Conservation (phyloP, 2,888 invertebrate genomes). For the Acleris literana region DNA sequence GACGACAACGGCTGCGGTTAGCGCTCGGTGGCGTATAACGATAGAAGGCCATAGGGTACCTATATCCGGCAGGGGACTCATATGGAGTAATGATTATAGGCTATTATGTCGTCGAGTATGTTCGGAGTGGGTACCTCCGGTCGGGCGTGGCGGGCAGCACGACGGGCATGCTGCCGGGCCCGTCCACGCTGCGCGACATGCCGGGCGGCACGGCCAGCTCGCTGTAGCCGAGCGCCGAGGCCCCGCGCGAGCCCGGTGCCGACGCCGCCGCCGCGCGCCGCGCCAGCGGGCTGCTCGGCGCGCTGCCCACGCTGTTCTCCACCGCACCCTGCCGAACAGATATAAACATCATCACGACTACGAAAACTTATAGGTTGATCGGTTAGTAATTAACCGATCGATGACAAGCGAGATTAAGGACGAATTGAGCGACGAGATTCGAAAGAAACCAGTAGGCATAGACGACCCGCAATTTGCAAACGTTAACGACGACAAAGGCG, state of each 20-base stretch:
- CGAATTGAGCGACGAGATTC: too few relatives aligned
- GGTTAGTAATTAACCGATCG: too few relatives aligned
- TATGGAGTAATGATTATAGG: too few relatives aligned
- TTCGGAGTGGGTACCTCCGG: conserved; percentile 68
- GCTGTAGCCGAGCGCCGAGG: conserved; percentile 72
- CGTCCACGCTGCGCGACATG: conserved; percentile 85
- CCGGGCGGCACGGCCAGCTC: conserved; percentile 58
- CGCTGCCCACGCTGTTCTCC: conserved; percentile 85
- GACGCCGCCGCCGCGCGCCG: conserved; percentile 56
- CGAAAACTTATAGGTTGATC: not conserved
- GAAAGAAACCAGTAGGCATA: too few relatives aligned
- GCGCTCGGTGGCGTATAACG: too few relatives aligned
- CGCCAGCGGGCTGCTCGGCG: conserved; percentile 80
- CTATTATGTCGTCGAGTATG: too few relatives aligned
- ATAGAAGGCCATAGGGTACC: too few relatives aligned
- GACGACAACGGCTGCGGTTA: too few relatives aligned
- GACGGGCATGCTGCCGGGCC: conserved; percentile 79
- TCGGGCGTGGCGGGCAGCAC: conserved; percentile 70
- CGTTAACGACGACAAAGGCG: too few relatives aligned
- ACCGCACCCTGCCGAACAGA: conserved; percentile 58
- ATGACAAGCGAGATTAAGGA: too few relatives aligned
- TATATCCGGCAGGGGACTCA: too few relatives aligned
- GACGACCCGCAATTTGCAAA: too few relatives aligned
- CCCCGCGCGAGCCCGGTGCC: conserved; percentile 78
- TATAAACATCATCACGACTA: not conserved